A percentile compares a stretch with the other conserved stretches of the same genome.
phyloP scores from a whole-genome alignment of 2,888 invertebrate genomes.

The Anorthoa munda region DNA sequence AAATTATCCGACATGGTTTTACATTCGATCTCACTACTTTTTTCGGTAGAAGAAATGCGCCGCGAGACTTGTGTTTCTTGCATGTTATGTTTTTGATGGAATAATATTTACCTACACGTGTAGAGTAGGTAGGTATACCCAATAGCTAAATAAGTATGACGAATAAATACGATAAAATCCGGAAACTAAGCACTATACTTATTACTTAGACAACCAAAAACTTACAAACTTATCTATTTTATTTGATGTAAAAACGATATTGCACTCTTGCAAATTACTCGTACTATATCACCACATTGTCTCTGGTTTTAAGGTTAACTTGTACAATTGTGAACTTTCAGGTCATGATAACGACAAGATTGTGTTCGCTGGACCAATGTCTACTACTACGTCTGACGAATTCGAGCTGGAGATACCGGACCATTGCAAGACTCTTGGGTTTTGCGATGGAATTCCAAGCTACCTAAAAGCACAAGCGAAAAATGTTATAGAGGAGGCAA shows the following conservation, averaged over 20 bases:
- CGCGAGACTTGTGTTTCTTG: no score
- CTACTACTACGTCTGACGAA: constrained; percentile 63
- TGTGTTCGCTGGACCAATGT: constrained; percentile 79
- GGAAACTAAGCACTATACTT: constrained; percentile 2
- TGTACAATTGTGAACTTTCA: constrained; percentile 60
- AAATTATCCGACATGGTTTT: no score
- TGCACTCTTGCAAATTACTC: constrained; percentile 53
- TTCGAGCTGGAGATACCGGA: constrained; percentile 50
- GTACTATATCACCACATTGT: constrained; percentile 60
- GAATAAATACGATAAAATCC: not conserved
- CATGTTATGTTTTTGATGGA: no score
- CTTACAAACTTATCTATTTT: constrained; percentile 35
- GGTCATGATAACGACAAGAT: constrained; percentile 67
- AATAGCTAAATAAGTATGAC: not conserved
- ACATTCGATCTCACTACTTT: no score
- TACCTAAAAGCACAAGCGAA: constrained; percentile 77
- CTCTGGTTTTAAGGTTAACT: constrained; percentile 50
- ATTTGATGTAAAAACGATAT: not conserved
- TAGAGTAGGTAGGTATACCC: not conserved
- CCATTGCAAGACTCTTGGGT: constrained; percentile 73
- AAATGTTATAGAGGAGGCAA: constrained; percentile 71
- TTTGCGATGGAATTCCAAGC: constrained; percentile 78
- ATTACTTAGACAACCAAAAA: constrained; percentile 40
- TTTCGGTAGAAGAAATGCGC: no score
- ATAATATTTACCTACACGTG: no score